Evolutionary conservation across 2,888 invertebrate genomes (phyloP).

Genomic region (Congeria kusceri): DNA sequence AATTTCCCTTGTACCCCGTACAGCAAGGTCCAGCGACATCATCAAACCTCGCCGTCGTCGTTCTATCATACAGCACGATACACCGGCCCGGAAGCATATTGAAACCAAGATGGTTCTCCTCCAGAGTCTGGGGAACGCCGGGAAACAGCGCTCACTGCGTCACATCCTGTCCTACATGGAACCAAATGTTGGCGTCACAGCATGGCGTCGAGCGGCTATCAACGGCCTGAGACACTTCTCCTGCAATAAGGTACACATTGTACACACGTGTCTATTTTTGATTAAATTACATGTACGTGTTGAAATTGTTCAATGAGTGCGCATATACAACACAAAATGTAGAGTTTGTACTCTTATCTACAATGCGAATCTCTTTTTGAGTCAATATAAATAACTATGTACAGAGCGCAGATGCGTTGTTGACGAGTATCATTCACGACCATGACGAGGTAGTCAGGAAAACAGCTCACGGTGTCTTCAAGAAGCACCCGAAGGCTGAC

Average conservation of each 20-base stretch:
- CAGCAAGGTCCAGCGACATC: conserved; percentile 33
- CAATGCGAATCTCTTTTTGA: too few species aligned
- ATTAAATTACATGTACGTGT: too few species aligned
- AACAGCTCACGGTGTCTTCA: conserved; percentile 52
- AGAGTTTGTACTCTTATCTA: too few species aligned
- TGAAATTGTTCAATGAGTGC: too few species aligned
- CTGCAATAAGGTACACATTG: conserved; percentile 66
- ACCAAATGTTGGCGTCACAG: conserved; percentile 62
- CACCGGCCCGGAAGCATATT: conserved; percentile 57
- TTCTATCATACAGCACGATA: conserved; percentile 44
- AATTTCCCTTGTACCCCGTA: background rate
- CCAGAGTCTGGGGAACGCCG: conserved; percentile 74
- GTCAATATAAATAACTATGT: conserved; percentile 4
- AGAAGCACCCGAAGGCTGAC: conserved; percentile 61
- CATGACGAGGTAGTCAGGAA: conserved; percentile 64
- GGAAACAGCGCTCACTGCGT: conserved; percentile 59
- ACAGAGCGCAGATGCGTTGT: conserved; percentile 66
- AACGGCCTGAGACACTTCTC: conserved; percentile 66
- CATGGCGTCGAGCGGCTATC: conserved; percentile 71
- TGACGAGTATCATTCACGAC: conserved; percentile 63
- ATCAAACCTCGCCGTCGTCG: conserved; percentile 45
- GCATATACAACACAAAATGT: too few species aligned
- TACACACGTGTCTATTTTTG: too few species aligned
- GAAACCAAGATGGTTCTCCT: conserved; percentile 69
- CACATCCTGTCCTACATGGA: conserved; percentile 68